Conservation (phyloP, 2,888 invertebrate species). For the Ochropleura leucogaster region DNA sequence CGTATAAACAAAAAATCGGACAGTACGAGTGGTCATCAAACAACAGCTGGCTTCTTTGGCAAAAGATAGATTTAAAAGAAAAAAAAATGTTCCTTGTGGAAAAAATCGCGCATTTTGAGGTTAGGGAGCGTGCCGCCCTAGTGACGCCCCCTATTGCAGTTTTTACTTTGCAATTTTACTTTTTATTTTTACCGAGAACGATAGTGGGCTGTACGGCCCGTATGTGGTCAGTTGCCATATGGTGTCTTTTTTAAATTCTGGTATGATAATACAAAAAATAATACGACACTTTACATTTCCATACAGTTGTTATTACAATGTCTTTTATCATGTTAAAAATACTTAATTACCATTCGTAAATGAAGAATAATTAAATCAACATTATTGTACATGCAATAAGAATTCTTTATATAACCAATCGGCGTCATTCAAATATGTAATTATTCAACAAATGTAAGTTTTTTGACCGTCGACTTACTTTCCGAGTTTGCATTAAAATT, state of each 20-base stretch:
- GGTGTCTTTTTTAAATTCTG: constrained; percentile 46
- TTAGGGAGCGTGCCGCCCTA: constrained; percentile 86
- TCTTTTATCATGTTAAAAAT: not conserved
- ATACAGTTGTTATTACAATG: not conserved
- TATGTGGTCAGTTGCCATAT: constrained; percentile 78
- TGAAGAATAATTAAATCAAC: not conserved
- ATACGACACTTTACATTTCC: not conserved
- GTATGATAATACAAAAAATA: not conserved
- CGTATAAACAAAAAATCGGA: constrained; percentile 75
- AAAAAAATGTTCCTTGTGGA: constrained; percentile 66
- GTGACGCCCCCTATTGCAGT: constrained; percentile 78
- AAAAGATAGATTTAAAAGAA: constrained; percentile 66
- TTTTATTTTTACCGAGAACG: constrained; percentile 76
- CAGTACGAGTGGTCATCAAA: constrained; percentile 87
- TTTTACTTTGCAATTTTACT: constrained; percentile 78
- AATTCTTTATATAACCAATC: constrained; percentile 6
- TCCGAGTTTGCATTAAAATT: not conserved
- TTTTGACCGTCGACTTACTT: not conserved
- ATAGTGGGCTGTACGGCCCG: constrained; percentile 61
- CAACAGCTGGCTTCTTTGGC: constrained; percentile 82
- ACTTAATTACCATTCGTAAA: constrained; percentile 3
- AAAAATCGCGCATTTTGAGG: constrained; percentile 77
- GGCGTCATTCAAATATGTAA: not conserved
- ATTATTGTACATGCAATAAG: not conserved
- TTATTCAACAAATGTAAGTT: not conserved